Evolutionary conservation across 1,140 invertebrate species (phyloP).

Genomic region (Drosophila pandora): DNA sequence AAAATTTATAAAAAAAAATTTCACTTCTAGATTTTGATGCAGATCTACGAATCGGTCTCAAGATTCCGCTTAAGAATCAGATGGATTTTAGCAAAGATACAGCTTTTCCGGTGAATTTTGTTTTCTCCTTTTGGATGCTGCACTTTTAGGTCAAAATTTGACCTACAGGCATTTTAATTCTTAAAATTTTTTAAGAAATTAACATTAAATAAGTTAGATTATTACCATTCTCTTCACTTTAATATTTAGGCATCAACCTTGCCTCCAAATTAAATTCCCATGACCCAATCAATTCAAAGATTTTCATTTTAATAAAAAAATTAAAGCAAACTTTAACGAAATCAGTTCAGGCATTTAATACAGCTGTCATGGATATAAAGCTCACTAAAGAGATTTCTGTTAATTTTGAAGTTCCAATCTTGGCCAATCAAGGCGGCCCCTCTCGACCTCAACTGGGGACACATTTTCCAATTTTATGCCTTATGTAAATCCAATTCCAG

Average conservation of each 20-base stretch:
- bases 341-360: slow-evolving; percentile 11
- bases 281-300: slow-evolving; percentile 22
- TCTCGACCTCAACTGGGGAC: slow-evolving; percentile 20
- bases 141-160: no score
- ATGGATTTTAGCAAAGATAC: not conserved
- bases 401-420: slow-evolving; percentile 11
- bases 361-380: slow-evolving; percentile 28
- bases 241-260: not conserved
- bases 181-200: no score
- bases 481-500: slow-evolving; percentile 75
- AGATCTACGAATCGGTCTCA: no score
- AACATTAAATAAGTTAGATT: no score
- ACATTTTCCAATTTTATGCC: slow-evolving; percentile 42
- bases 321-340: slow-evolving; percentile 9
- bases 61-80: no score
- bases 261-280: slow-evolving; percentile 10
- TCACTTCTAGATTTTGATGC: no score
- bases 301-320: slow-evolving; percentile 7
- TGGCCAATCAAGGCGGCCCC: slow-evolving; percentile 16
- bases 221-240: not conserved
- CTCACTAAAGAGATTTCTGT: slow-evolving; percentile 20
- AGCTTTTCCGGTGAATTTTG: not conserved
- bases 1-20: no score
- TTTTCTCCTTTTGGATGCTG: no score
- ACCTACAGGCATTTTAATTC: no score